phyloP scores from a whole-genome alignment of 2,113 vertebrate genomes.

The Eubucco bourcierii region DNA sequence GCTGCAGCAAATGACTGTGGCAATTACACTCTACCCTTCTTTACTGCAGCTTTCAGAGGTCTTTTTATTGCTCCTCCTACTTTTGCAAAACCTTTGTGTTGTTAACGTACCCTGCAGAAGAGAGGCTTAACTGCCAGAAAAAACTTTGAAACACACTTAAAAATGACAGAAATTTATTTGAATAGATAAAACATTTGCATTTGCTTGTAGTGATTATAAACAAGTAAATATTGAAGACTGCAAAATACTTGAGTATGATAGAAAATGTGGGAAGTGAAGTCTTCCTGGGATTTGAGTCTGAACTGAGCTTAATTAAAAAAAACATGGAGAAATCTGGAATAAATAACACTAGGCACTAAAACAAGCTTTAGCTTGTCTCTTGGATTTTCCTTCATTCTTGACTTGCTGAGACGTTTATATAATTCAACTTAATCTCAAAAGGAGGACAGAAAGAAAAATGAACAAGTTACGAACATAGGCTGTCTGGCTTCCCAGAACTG shows the following conservation, averaged over 20 bases:
- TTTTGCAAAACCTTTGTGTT: not conserved
- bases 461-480: not conserved
- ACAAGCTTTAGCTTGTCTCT: not conserved
- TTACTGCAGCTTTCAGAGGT: not conserved
- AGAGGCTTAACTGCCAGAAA: not conserved
- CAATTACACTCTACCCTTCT: not conserved
- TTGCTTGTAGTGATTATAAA: not conserved
- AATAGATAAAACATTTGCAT: not conserved
- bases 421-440: conserved; percentile 44
- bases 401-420: not conserved
- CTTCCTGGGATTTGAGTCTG: not conserved
- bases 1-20: not conserved
- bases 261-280: not conserved
- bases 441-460: not conserved
- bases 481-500: conserved; percentile 28
- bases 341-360: not conserved
- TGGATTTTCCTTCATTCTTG: not conserved
- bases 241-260: not conserved
- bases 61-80: not conserved
- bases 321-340: not conserved
- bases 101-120: not conserved
- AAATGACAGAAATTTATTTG: not conserved
- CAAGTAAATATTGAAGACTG: not conserved
- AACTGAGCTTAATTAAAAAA: conserved; percentile 35
- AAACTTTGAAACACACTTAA: not conserved